Evolutionary conservation across 2,888 invertebrate genomes (phyloP).

Genomic region (Brenthis daphne): DNA sequence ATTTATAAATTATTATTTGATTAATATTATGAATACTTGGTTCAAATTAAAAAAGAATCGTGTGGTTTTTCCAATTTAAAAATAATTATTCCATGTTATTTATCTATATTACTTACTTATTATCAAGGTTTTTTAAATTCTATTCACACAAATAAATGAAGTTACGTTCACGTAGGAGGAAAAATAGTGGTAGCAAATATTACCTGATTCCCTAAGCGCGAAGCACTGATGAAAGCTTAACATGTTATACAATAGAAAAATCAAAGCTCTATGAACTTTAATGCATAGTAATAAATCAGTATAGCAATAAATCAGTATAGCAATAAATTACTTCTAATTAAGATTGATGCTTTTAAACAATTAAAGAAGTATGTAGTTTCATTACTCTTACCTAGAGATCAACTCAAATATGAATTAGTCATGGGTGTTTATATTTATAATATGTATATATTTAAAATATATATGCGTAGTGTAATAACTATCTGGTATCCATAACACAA

Average conservation of each 20-base stretch:
- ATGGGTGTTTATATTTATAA: too few species aligned
- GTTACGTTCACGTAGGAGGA: not conserved
- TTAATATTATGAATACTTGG: too few species aligned
- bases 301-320: constrained; percentile 10
- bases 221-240: constrained; percentile 5
- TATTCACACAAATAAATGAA: constrained; percentile 1
- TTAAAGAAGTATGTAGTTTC: not conserved
- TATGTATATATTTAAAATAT: too few species aligned
- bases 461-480: too few species aligned
- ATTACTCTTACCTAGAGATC: not conserved
- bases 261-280: not conserved
- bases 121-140: not conserved
- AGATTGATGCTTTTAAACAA: not conserved
- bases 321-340: not conserved
- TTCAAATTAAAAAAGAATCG: too few species aligned
- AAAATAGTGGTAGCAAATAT: constrained; percentile 25
- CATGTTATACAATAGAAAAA: constrained; percentile 4
- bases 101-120: too few species aligned
- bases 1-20: too few species aligned
- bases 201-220: constrained; percentile 11
- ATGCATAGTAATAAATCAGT: not conserved
- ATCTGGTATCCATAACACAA: too few species aligned
- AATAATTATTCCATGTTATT: too few species aligned
- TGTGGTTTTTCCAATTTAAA: too few species aligned
- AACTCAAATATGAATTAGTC: too few species aligned